Conservation (phyloP, 1,140 invertebrate genomes). For the Phymastichus coffea region DNA sequence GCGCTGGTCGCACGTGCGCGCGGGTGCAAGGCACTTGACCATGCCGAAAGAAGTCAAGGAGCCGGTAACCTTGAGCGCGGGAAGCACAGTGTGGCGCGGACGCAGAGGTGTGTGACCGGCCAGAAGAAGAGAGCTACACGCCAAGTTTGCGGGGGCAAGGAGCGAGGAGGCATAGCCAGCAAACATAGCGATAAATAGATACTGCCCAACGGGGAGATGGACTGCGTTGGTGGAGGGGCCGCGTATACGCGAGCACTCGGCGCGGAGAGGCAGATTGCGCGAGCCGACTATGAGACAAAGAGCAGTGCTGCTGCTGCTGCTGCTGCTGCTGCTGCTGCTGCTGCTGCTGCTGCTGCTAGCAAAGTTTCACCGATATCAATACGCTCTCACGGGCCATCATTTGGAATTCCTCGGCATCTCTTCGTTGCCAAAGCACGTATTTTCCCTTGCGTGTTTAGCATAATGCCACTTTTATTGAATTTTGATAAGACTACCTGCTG, state of each 20-base stretch:
- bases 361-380: no score
- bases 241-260: not conserved
- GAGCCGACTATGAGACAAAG: constrained; percentile 7
- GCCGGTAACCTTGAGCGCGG: constrained; percentile 31
- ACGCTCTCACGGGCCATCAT: no score
- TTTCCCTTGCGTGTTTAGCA: no score
- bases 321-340: no score
- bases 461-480: no score
- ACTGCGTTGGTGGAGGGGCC: not conserved
- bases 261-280: no score
- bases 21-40: constrained; percentile 37
- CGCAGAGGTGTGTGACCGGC: constrained; percentile 19
- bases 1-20: constrained; percentile 25
- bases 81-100: constrained; percentile 4
- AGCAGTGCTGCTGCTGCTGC: not conserved
- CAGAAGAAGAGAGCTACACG: not conserved
- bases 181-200: not conserved
- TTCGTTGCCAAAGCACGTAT: no score
- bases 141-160: not conserved
- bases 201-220: not conserved
- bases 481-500: no score
- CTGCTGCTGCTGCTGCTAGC: no score
- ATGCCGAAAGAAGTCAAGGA: constrained; percentile 27
- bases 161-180: not conserved
- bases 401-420: no score